Conservation (phyloP, 2,113 vertebrate species). For the Cnemophilus loriae region DNA sequence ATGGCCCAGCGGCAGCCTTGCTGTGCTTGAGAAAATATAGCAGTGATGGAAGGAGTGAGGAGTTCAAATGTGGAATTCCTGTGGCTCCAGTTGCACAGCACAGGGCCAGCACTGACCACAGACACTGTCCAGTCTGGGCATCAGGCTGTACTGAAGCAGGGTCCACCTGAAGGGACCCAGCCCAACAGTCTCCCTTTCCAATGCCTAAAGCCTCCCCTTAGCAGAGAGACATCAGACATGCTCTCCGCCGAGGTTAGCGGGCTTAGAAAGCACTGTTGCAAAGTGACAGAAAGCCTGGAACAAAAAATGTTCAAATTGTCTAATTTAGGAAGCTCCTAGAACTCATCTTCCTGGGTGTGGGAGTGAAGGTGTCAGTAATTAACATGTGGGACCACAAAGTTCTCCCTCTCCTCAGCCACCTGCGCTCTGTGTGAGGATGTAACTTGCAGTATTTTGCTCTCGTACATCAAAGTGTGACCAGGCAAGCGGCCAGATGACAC, state of each 20-base stretch:
- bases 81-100: not conserved
- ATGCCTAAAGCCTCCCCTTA: rapidly evolving
- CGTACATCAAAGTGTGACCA: not conserved
- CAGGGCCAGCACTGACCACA: rapidly evolving
- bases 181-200: not conserved
- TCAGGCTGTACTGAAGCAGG: not conserved
- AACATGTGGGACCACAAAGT: not conserved
- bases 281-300: not conserved
- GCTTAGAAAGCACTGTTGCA: not conserved
- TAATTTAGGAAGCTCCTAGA: not conserved
- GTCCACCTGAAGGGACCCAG: not conserved
- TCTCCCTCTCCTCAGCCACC: too few relatives aligned
- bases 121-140: rapidly evolving
- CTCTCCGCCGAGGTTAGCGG: rapidly evolving
- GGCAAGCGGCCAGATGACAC: not conserved
- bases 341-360: not conserved
- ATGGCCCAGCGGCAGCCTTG: rapidly evolving
- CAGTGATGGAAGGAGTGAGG: not conserved
- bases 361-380: not conserved
- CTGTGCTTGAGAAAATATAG: not conserved
- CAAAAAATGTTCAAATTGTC: too few relatives aligned
- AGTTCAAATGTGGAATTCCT: not conserved
- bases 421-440: not conserved
- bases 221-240: not conserved
- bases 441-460: rapidly evolving